These are phyloP conservation scores for Corydoras maculifer DNA, from an alignment of 2,113 vertebrate genomes.

Conservation along the genomic window DNA sequence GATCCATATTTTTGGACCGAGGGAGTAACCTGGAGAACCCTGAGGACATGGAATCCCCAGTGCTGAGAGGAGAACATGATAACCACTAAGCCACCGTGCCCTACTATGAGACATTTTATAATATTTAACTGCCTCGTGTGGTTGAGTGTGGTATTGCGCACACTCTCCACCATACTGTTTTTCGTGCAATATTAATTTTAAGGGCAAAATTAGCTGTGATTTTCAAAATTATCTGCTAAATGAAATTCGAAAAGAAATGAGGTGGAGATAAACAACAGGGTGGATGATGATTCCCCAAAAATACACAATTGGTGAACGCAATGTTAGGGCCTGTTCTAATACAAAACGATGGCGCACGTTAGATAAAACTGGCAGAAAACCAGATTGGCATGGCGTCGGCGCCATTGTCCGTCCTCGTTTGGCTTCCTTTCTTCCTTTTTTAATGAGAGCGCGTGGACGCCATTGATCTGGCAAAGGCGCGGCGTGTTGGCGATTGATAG, in stretches of 20 bases:
- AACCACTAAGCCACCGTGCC: no score
- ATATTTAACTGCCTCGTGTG: no score
- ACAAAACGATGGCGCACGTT: slow-evolving; percentile 9
- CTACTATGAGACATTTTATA: no score
- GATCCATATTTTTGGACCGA: no score
- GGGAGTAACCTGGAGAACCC: no score
- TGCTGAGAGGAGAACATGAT: no score
- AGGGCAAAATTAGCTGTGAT: background rate
- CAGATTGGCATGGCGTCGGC: slow-evolving; percentile 1
- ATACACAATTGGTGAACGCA: slow-evolving; percentile 8
- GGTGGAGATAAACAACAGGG: background rate
- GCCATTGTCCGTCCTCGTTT: slow-evolving; percentile 10
- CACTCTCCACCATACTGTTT: background rate
- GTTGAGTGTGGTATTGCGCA: no score
- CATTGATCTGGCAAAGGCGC: slow-evolving; percentile 21
- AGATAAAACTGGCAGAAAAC: slow-evolving; percentile 19
- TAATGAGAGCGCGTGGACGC: background rate
- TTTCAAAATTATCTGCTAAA: background rate
- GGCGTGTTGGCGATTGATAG: slow-evolving; percentile 27
- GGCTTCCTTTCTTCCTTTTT: background rate
- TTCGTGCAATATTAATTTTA: background rate
- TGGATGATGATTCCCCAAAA: no score
- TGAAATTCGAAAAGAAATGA: background rate
- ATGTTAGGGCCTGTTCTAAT: slow-evolving; percentile 27
- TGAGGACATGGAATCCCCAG: no score